These are phyloP conservation scores for Dryocosmus kuriphilus DNA, from an alignment of 2,888 invertebrate genomes.

Conservation along the genomic window DNA sequence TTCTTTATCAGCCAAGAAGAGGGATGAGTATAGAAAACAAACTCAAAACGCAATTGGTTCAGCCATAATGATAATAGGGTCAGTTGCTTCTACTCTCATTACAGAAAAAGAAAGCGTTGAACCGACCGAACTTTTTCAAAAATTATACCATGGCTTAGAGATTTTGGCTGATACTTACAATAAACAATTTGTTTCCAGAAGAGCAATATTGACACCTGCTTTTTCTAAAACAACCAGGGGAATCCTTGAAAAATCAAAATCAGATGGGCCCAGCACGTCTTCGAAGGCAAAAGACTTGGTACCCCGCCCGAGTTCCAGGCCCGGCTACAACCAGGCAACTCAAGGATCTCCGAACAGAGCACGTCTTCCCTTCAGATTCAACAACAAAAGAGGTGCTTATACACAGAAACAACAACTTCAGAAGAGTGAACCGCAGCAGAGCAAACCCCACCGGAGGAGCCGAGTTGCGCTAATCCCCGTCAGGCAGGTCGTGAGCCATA, in stretches of 20 bases:
- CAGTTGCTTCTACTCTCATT: not conserved
- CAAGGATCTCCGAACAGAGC: not conserved
- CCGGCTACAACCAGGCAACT: not conserved
- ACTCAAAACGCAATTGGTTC: too few species aligned
- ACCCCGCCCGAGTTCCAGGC: too few species aligned
- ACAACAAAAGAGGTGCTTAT: not conserved
- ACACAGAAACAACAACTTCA: too few species aligned
- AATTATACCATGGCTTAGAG: not conserved
- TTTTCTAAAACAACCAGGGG: slow-evolving; percentile 1
- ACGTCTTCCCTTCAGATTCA: not conserved
- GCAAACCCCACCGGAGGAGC: too few species aligned
- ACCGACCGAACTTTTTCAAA: not conserved
- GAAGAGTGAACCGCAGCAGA: too few species aligned
- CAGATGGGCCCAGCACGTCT: not conserved
- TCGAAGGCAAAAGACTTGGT: not conserved
- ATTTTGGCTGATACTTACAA: not conserved
- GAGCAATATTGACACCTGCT: not conserved
- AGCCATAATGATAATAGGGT: too few species aligned
- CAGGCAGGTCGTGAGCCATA: too few species aligned
- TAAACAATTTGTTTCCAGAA: not conserved
- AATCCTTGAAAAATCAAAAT: too few species aligned
- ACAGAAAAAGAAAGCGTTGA: slow-evolving; percentile 8
- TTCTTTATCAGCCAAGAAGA: too few species aligned
- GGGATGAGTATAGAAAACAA: too few species aligned
- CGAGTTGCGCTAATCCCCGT: too few species aligned